These are phyloP conservation scores for Stictocephala bisonia DNA, from an alignment of 2,888 invertebrate genomes.

Conservation along the genomic window DNA sequence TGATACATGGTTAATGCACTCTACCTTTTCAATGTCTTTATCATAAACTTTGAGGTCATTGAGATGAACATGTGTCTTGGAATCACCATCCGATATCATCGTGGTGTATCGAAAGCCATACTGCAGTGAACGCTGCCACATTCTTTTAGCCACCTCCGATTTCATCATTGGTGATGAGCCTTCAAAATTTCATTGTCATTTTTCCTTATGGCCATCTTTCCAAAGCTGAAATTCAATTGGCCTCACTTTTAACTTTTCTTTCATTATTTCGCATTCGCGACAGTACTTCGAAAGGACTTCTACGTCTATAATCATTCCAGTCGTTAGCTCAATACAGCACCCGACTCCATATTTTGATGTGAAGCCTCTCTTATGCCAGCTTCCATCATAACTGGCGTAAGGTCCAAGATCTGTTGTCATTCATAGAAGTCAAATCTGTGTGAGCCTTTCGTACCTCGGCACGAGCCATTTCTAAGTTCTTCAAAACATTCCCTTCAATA, in stretches of 20 bases:
- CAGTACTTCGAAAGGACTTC: constrained; percentile 1
- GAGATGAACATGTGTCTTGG: no score
- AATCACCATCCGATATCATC: neutral
- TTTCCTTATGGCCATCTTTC: neutral
- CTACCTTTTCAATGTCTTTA: neutral
- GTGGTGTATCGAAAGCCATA: neutral
- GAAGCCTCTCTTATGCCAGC: no score
- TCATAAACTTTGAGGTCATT: neutral
- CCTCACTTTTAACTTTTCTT: neutral
- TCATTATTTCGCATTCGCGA: neutral
- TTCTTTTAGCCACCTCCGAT: neutral
- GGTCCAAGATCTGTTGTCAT: no score
- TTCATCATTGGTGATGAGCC: neutral
- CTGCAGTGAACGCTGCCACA: neutral
- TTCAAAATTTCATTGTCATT: neutral
- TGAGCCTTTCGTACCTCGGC: no score
- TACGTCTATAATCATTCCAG: neutral
- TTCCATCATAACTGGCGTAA: no score
- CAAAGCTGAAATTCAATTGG: neutral
- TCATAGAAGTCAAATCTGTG: no score
- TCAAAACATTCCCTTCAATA: no score
- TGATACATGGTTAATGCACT: constrained; percentile 1
- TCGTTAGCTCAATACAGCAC: neutral
- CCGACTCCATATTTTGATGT: neutral
- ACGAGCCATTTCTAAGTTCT: no score